Conservation (phyloP, 1,140 invertebrate genomes). For the Latrodectus geometricus region DNA sequence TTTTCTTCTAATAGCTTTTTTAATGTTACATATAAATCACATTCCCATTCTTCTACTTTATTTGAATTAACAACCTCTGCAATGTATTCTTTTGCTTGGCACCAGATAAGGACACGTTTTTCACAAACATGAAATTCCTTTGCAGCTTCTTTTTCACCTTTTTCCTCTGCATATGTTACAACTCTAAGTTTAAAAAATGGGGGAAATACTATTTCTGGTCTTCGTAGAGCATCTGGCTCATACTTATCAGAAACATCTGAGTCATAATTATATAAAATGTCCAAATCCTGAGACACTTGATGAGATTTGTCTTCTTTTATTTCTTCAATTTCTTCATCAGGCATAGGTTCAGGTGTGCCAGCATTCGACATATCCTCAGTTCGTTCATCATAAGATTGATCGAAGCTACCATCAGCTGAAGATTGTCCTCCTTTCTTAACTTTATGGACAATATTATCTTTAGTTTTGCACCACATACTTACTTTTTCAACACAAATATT, state of each 20-base stretch:
- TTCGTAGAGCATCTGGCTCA: constrained; percentile 27
- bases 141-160: constrained; percentile 47
- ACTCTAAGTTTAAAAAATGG: constrained; percentile 33
- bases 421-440: constrained; percentile 47
- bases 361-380: constrained; percentile 25
- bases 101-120: constrained; percentile 47
- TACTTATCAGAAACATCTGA: constrained; percentile 38
- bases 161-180: constrained; percentile 21
- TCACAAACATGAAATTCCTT: constrained; percentile 48
- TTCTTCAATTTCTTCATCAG: constrained; percentile 8
- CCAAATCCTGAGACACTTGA: constrained; percentile 35
- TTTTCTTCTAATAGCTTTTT: constrained; percentile 42
- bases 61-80: constrained; percentile 22
- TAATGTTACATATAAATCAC: constrained; percentile 49
- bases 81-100: constrained; percentile 43
- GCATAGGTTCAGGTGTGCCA: constrained; percentile 6
- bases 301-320: constrained; percentile 20
- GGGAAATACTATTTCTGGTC: constrained; percentile 46
- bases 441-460: constrained; percentile 59
- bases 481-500: constrained; percentile 57
- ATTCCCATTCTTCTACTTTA: constrained; percentile 47
- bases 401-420: constrained; percentile 35
- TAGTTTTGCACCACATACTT: constrained; percentile 60
- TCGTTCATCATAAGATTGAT: constrained; percentile 19
- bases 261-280: constrained; percentile 49